phyloP scores from a whole-genome alignment of 92 coral and sea anemone genomes.

The Epizoanthus scotinus region DNA sequence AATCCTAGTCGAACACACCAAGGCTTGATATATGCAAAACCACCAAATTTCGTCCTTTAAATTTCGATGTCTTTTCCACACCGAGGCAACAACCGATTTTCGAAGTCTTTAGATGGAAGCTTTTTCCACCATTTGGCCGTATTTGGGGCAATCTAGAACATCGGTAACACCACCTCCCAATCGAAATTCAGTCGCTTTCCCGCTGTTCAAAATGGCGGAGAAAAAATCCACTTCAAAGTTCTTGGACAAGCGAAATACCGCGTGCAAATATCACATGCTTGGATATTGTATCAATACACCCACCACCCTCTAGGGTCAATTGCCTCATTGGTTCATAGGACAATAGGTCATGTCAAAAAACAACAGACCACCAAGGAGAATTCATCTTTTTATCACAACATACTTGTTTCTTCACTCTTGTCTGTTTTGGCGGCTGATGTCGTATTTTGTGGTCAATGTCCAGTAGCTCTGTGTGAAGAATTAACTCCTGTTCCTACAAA shows the following conservation, averaged over 20 bases:
- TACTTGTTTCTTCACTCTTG: not conserved
- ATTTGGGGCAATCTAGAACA: slow-evolving; percentile 47
- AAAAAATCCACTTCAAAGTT: slow-evolving; percentile 83
- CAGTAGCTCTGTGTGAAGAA: not conserved
- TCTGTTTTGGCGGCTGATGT: slow-evolving; percentile 16
- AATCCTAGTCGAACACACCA: slow-evolving; percentile 90
- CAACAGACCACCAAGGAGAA: slow-evolving; percentile 67
- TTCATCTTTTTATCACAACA: slow-evolving; percentile 56
- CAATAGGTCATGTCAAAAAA: slow-evolving; percentile 73
- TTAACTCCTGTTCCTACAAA: slow-evolving; percentile 1
- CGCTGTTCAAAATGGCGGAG: slow-evolving; percentile 92
- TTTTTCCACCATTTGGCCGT: slow-evolving; percentile 62
- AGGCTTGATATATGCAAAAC: slow-evolving; percentile 95
- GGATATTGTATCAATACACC: slow-evolving; percentile 76
- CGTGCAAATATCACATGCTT: slow-evolving; percentile 92
- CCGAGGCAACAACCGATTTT: slow-evolving; percentile 34
- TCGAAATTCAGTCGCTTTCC: slow-evolving; percentile 78
- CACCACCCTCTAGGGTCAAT: slow-evolving; percentile 78
- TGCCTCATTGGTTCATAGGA: slow-evolving; percentile 81
- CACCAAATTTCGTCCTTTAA: slow-evolving; percentile 67
- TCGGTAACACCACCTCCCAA: slow-evolving; percentile 53
- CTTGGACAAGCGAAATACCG: slow-evolving; percentile 87
- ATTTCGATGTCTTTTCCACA: slow-evolving; percentile 49
- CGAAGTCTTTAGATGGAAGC: slow-evolving; percentile 57
- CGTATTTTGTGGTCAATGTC: not conserved